Conservation (phyloP, 2,888 invertebrate genomes). For the Suillia variegata region DNA sequence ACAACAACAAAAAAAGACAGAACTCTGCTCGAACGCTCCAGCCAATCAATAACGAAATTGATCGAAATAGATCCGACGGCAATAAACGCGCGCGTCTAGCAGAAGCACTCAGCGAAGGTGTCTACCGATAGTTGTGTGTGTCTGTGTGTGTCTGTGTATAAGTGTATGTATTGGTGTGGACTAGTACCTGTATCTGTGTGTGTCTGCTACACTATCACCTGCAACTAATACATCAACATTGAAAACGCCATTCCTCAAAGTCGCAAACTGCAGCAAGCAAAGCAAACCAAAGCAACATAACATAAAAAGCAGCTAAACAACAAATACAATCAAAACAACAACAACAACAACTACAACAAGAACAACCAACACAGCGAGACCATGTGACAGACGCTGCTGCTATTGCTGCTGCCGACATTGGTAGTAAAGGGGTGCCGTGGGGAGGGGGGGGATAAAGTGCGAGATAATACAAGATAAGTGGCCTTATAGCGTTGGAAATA, state of each 20-base stretch:
- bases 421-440: background rate
- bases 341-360: background rate
- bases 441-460: slow-evolving; percentile 21
- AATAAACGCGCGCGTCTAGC: background rate
- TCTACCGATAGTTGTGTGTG: background rate
- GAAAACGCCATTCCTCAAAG: slow-evolving; percentile 4
- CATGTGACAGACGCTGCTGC: background rate
- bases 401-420: background rate
- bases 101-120: slow-evolving; percentile 4
- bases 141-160: background rate
- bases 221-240: slow-evolving; percentile 13
- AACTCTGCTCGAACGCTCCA: background rate
- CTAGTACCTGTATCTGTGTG: slow-evolving; percentile 2
- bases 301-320: slow-evolving; percentile 7
- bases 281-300: background rate
- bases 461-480: slow-evolving; percentile 43
- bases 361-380: slow-evolving; percentile 5
- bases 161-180: background rate
- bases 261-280: background rate
- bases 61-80: slow-evolving; percentile 19
- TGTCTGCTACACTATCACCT: slow-evolving; percentile 10
- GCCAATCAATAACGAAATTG: slow-evolving; percentile 20
- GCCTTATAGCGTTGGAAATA: slow-evolving; percentile 29
- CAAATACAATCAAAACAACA: background rate
- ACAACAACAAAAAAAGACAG: too few relatives aligned